Evolutionary conservation across 2,797 vertebrate genomes (phyloP).

Genomic region (Chiroxiphia lanceolata): DNA sequence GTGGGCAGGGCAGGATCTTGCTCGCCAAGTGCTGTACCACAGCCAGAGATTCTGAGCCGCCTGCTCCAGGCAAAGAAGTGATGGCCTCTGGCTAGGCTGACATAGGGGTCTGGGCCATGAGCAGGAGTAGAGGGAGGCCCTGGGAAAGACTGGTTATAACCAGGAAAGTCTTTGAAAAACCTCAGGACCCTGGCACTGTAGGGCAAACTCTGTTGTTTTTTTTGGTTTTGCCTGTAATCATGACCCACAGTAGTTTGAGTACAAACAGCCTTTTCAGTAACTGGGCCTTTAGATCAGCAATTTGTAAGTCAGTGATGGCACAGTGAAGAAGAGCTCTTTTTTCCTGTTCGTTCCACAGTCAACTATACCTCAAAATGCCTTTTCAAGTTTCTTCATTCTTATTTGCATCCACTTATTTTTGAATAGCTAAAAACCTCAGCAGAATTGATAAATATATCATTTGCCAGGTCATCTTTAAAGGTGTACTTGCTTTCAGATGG

Average conservation of each 20-base stretch:
- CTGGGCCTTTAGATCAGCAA: neutral
- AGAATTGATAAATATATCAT: neutral
- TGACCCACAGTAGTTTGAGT: neutral
- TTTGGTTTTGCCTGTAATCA: neutral
- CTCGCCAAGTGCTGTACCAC: neutral
- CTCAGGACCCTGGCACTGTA: neutral
- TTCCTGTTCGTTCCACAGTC: neutral
- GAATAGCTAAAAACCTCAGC: neutral
- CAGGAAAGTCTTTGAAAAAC: neutral
- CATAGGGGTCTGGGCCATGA: neutral
- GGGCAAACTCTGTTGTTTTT: neutral
- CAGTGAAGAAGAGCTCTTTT: neutral
- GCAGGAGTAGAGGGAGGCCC: rapidly evolving
- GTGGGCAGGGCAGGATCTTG: neutral
- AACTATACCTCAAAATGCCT: neutral
- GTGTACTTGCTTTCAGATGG: neutral
- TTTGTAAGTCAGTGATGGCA: neutral
- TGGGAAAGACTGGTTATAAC: neutral
- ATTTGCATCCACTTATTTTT: neutral
- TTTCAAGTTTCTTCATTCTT: neutral
- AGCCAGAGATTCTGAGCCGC: neutral
- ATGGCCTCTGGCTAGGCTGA: neutral
- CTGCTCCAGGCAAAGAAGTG: neutral
- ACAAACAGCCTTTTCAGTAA: neutral
- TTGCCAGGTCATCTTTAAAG: neutral